These are phyloP conservation scores for Cyanistes caeruleus DNA, from an alignment of 2,113 vertebrate species.

Conservation along the genomic window DNA sequence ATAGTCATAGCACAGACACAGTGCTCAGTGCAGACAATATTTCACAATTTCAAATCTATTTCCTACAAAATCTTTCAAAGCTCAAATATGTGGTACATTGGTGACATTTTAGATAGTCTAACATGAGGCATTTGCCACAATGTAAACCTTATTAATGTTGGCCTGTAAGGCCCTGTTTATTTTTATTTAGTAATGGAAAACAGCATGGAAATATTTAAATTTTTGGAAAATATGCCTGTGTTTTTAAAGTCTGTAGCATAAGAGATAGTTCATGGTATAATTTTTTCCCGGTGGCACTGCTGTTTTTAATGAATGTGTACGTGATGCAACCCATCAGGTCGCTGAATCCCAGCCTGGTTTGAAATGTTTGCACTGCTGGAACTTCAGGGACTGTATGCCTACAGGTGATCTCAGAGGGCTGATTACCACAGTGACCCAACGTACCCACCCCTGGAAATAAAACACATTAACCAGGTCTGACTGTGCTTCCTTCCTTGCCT, in stretches of 20 bases:
- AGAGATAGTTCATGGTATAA: neutral
- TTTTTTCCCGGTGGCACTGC: neutral
- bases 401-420: neutral
- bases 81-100: neutral
- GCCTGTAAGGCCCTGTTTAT: neutral
- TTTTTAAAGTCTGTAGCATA: neutral
- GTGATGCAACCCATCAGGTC: neutral
- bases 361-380: neutral
- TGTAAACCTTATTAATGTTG: neutral
- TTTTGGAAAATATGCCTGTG: neutral
- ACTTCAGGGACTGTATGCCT: neutral
- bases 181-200: neutral
- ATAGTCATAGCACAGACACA: neutral
- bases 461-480: slow-evolving; percentile 10
- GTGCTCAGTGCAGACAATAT: neutral
- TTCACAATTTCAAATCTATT: neutral
- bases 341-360: neutral
- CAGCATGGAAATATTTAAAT: neutral
- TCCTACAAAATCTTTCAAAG: neutral
- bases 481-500: slow-evolving; percentile 32
- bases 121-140: neutral
- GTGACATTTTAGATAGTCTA: neutral
- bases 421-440: neutral
- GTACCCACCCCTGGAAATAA: neutral
- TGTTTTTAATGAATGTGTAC: neutral